Evolutionary conservation across 1,140 invertebrate species (phyloP).

Genomic region (Pachypeltis micranthus): DNA sequence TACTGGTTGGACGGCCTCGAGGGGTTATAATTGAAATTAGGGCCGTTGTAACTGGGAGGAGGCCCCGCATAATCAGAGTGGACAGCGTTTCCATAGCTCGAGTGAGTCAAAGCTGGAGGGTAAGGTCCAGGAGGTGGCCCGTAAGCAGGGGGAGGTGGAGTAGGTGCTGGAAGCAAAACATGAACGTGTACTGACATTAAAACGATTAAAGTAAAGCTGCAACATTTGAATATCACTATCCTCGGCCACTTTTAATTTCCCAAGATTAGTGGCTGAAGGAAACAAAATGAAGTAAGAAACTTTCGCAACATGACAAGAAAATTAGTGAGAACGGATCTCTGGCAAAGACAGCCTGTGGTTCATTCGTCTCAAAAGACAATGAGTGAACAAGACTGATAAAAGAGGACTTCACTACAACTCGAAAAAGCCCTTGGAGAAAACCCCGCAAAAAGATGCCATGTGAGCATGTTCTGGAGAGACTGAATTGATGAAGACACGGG

Average conservation of each 20-base stretch:
- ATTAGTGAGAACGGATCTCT: background rate
- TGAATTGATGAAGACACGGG: no score
- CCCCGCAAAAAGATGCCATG: no score
- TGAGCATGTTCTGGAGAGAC: no score
- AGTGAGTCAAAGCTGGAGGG: background rate
- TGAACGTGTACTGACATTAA: no score
- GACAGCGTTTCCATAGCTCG: background rate
- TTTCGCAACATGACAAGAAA: background rate
- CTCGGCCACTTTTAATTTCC: background rate
- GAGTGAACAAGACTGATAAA: no score
- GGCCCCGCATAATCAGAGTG: background rate
- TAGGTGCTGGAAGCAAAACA: background rate
- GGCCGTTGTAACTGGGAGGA: no score
- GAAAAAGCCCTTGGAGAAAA: no score
- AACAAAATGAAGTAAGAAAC: background rate
- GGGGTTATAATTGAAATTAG: no score
- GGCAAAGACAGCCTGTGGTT: no score
- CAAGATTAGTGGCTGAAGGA: background rate
- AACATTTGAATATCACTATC: background rate
- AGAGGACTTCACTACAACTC: no score
- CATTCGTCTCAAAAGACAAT: no score
- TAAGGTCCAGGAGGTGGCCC: slow-evolving; percentile 13
- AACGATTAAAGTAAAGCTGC: background rate
- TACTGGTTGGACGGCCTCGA: background rate
- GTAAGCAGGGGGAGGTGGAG: slow-evolving; percentile 11